Percentiles rank a stretch among this genome's conserved stretches.
Evolutionary conservation across 2,113 vertebrate genomes (phyloP).

Genomic region (Anolis carolinensis): DNA sequence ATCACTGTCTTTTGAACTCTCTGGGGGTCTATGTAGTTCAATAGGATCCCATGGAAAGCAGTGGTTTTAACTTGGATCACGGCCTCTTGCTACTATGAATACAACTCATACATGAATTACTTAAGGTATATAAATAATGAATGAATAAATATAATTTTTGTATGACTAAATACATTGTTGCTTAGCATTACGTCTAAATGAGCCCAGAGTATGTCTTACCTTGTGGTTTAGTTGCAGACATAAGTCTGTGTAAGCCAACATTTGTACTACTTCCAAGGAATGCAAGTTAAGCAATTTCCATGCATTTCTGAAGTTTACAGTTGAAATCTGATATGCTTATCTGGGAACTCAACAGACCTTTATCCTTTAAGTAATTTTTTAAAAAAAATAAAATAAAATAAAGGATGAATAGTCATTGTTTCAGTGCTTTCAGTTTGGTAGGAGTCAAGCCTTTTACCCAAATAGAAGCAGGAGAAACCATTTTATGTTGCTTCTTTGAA

Average conservation of each 20-base stretch:
- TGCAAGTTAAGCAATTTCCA: neutral
- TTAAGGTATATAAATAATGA: too few relatives aligned
- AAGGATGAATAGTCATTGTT: neutral
- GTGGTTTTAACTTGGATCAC: too few relatives aligned
- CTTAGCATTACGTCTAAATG: neutral
- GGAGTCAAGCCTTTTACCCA: constrained; percentile 52
- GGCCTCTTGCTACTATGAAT: too few relatives aligned
- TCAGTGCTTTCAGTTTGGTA: constrained; percentile 48
- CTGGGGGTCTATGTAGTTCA: too few relatives aligned
- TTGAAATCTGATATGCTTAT: neutral
- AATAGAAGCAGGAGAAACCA: constrained; percentile 31
- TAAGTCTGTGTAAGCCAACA: neutral
- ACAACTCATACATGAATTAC: too few relatives aligned
- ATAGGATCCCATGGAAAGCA: too few relatives aligned
- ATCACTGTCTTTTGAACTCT: too few relatives aligned
- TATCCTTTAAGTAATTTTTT: neutral
- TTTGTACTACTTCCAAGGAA: neutral
- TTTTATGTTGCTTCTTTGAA: constrained; percentile 35
- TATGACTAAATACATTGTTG: neutral
- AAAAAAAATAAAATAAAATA: too few relatives aligned
- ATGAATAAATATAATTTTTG: too few relatives aligned
- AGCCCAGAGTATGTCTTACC: neutral
- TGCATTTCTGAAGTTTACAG: neutral
- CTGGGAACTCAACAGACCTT: neutral
- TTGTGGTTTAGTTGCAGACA: neutral